Evolutionary conservation across 53 echinoderm and acorn worm genomes (phyloP).

Genomic region (Echinometra lucunter): DNA sequence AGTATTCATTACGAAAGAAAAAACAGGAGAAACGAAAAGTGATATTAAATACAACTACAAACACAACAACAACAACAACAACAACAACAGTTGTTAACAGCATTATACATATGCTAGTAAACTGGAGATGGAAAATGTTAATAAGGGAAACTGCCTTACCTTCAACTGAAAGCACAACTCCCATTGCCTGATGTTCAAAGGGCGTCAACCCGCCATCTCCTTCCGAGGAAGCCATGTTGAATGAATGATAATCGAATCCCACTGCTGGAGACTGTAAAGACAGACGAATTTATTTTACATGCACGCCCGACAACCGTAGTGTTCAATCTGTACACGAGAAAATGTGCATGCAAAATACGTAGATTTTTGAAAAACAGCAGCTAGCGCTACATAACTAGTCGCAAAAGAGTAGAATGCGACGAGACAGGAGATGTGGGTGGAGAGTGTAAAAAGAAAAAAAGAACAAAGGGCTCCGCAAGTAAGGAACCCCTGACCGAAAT

Average conservation of each 20-base stretch:
- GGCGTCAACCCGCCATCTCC: background rate
- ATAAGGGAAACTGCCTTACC: background rate
- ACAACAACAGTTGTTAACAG: too few relatives aligned
- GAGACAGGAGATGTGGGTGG: background rate
- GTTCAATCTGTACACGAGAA: background rate
- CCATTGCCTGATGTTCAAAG: constrained; percentile 29
- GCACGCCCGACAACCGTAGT: background rate
- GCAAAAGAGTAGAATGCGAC: background rate
- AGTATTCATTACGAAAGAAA: background rate
- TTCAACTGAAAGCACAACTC: constrained; percentile 28
- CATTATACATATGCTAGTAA: background rate
- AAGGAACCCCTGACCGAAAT: too few relatives aligned
- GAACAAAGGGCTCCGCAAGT: too few relatives aligned
- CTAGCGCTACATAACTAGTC: background rate
- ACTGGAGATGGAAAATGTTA: background rate
- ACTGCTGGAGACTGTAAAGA: background rate
- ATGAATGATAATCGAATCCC: background rate
- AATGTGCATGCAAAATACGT: background rate
- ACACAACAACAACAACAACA: too few relatives aligned
- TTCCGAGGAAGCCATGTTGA: background rate
- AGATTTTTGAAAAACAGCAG: background rate
- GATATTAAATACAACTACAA: background rate
- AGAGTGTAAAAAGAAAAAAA: too few relatives aligned
- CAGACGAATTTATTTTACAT: background rate
- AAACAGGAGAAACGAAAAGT: too few relatives aligned